These are phyloP conservation scores for Mesocentrotus franciscanus DNA, from an alignment of 53 echinoderm and acorn worm genomes.

Conservation along the genomic window DNA sequence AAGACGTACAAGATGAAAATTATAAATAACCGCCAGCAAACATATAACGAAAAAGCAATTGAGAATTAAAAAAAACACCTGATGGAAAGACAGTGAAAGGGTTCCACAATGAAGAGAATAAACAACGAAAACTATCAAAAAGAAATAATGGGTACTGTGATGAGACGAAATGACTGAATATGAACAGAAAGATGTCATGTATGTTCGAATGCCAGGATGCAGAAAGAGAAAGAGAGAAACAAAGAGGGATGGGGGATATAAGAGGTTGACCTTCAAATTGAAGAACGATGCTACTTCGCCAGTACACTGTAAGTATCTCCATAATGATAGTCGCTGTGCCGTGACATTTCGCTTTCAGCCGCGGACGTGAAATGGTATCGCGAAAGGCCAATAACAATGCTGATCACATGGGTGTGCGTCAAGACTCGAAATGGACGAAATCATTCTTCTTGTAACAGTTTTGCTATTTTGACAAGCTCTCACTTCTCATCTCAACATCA, in stretches of 20 bases:
- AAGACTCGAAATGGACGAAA: constrained; percentile 14
- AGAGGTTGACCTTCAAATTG: constrained; percentile 14
- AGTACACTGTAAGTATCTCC: constrained; percentile 22
- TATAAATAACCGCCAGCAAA: too few species aligned
- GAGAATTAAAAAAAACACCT: too few species aligned
- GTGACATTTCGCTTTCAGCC: constrained; percentile 23
- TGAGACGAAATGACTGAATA: too few species aligned
- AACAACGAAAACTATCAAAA: too few species aligned
- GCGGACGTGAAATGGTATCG: not conserved
- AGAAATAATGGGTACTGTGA: too few species aligned
- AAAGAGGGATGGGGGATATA: not conserved
- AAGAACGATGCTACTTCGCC: constrained; percentile 34
- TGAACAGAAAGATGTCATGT: too few species aligned
- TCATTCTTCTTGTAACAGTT: constrained; percentile 31
- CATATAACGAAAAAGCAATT: too few species aligned
- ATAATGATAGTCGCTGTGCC: not conserved
- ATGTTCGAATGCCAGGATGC: too few species aligned
- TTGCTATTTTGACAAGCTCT: constrained; percentile 49
- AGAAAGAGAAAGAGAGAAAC: not conserved
- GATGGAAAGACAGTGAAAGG: too few species aligned
- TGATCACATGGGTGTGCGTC: not conserved
- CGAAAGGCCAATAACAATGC: constrained; percentile 6
- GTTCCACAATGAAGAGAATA: too few species aligned
- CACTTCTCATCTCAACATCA: not conserved
- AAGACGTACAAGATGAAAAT: too few species aligned